phyloP scores from a whole-genome alignment of 2,113 vertebrate genomes.

The Grantiella picta region DNA sequence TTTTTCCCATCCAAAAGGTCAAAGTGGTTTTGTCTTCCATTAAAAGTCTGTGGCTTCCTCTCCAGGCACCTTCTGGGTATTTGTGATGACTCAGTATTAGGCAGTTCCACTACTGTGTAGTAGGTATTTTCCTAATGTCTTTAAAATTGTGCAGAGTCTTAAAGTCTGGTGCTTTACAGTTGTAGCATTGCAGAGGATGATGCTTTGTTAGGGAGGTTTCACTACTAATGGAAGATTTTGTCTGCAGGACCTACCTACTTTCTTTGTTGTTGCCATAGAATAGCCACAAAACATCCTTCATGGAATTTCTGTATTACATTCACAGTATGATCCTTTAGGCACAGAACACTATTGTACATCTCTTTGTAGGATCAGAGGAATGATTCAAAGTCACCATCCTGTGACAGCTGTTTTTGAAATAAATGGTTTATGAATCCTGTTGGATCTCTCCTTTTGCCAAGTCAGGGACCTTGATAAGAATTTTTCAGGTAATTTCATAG shows the following conservation, averaged over 20 bases:
- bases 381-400: background rate
- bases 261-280: background rate
- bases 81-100: background rate
- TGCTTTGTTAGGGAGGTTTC: background rate
- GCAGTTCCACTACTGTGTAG: background rate
- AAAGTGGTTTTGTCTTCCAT: background rate
- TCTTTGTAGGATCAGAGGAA: background rate
- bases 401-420: background rate
- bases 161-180: background rate
- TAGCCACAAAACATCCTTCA: background rate
- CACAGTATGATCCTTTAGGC: background rate
- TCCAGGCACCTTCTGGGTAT: background rate
- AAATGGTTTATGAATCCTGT: background rate
- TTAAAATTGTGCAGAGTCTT: background rate
- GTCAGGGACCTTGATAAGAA: background rate
- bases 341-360: fast-evolving
- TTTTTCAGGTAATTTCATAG: background rate
- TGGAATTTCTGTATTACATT: background rate
- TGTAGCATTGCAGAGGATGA: background rate
- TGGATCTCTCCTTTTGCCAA: background rate
- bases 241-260: background rate
- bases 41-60: background rate
- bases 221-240: background rate
- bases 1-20: background rate
- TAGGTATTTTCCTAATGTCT: background rate